Evolutionary conservation across 1,140 invertebrate genomes (phyloP), one percentile per base, ranked within the genome.

Genomic region (Diuraphis noxia): DNA sequence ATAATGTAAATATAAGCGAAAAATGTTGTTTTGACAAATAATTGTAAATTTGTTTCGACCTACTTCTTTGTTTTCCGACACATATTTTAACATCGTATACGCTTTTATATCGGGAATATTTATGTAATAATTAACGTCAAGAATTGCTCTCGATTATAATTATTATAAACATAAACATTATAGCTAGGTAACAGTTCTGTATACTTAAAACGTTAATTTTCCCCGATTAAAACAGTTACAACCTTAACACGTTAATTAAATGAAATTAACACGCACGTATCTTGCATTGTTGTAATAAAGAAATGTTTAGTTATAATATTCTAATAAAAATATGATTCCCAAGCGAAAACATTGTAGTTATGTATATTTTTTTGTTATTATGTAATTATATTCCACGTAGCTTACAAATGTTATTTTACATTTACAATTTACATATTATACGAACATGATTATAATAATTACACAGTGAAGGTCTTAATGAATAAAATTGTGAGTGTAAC

Each of bases 181-280:
- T 25, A n/a, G n/a, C n/a, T n/a, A n/a, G n/a, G n/a, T n/a, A 43
- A 30, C 23, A 40, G 79, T 82, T n/a, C 38, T 82, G 81, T 82
- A 82, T 82, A 41, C 40, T 21, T 82, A 40, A 40, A 82, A 38
- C 81, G 81, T 82, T 82, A 82, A 25, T 82, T 41, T 82, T 41
- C 10, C 25, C 25, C 23, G 30, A 82, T 13, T 82, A 82, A 41
- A 82, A 38, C 81, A 41, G 25, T 40, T 85, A 85, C n/a, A 43
- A 46, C 41, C 2, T 85, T 46, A 43, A 84, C 82, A 85, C 41
- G 40, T 85, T 85, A 85, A 85, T 85, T 85, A 85, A 85, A 85
- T 49, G 41, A 38, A 85, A 85, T 85, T 46, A 85, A 85, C 84
- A 85, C 84, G 41, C 84, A 85, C 84, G 84, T 46, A 46, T 85